Evolutionary conservation across 2,797 vertebrate genomes (phyloP).

Genomic region (Chelonia mydas): DNA sequence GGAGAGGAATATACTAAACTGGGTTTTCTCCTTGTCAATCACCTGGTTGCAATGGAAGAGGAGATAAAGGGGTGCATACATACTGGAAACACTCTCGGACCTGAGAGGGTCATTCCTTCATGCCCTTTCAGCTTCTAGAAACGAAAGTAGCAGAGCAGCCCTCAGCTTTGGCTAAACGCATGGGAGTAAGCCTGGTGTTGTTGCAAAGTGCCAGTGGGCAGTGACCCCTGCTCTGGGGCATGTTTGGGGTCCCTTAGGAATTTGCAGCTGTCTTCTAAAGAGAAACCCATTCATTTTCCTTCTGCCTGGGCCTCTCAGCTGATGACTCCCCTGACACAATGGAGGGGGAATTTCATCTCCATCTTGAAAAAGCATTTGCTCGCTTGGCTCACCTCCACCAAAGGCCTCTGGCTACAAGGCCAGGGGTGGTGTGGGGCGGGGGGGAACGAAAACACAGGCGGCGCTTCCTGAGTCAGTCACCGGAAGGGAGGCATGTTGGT

Average conservation of each 20-base stretch:
- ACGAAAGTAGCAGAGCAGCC: background rate
- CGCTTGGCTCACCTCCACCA: background rate
- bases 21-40: background rate
- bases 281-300: conserved; percentile 48
- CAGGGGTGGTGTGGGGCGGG: conserved; percentile 4
- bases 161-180: background rate
- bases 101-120: background rate
- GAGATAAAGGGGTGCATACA: background rate
- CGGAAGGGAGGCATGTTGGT: background rate
- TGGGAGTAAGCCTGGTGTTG: background rate
- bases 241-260: conserved; percentile 52
- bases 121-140: background rate
- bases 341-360: background rate
- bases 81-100: background rate
- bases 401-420: background rate
- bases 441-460: conserved; percentile 68
- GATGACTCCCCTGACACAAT: conserved; percentile 24
- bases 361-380: conserved; percentile 68
- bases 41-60: background rate
- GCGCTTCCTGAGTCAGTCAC: conserved; percentile 14
- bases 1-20: background rate
- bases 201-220: background rate
- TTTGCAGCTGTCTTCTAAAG: conserved; percentile 72
- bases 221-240: conserved; percentile 29
- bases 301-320: background rate